Conservation (phyloP, 2,113 vertebrate species). For the Limanda limanda region DNA sequence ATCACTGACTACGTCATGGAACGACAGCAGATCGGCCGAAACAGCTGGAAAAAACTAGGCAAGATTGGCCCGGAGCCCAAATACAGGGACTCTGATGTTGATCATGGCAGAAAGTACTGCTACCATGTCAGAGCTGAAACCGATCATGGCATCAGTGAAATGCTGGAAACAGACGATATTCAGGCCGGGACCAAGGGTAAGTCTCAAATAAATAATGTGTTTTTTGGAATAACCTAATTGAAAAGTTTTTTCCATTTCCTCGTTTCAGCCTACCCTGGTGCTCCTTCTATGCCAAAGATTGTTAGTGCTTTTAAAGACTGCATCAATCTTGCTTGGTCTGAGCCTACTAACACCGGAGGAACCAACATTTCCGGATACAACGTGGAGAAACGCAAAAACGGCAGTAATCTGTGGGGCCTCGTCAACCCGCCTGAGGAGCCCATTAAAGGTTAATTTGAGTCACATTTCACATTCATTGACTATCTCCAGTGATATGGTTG, state of each 20-base stretch:
- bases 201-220: background rate
- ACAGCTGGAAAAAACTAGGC: conserved; percentile 86
- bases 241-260: background rate
- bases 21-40: conserved; percentile 86
- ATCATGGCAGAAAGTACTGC: conserved; percentile 86
- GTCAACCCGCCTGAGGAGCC: conserved; percentile 76
- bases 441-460: conserved; percentile 77
- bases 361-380: conserved; percentile 86
- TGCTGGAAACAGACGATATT: conserved; percentile 87
- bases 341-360: conserved; percentile 82
- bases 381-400: conserved; percentile 88
- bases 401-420: conserved; percentile 83
- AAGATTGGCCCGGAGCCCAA: conserved; percentile 77
- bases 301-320: conserved; percentile 82
- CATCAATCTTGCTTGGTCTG: conserved; percentile 85
- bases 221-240: background rate
- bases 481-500: background rate
- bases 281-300: conserved; percentile 84
- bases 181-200: conserved; percentile 88
- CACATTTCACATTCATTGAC: background rate
- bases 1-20: conserved; percentile 86
- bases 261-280: conserved; percentile 82
- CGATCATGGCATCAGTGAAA: conserved; percentile 81
- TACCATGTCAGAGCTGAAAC: conserved; percentile 88
- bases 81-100: conserved; percentile 84